These are phyloP conservation scores for Enteromius anoplus DNA, from an alignment of 2,797 vertebrate genomes.

Conservation along the genomic window DNA sequence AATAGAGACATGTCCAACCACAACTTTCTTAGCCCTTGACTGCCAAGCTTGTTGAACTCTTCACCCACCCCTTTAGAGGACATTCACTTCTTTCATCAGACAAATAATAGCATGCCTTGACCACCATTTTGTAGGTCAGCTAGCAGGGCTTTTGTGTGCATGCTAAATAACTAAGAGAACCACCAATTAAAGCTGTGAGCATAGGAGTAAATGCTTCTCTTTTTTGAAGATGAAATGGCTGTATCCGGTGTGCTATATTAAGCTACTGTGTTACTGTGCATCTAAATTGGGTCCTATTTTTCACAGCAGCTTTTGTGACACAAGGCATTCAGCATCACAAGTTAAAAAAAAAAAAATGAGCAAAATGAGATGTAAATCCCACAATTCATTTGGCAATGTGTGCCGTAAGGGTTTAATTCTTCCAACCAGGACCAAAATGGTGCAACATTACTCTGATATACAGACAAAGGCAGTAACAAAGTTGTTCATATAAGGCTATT, in stretches of 20 bases:
- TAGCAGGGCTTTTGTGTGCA: constrained; percentile 74
- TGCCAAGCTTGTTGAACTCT: constrained; percentile 75
- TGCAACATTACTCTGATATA: constrained; percentile 87
- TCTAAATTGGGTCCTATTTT: constrained; percentile 97
- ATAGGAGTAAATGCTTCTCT: constrained; percentile 60
- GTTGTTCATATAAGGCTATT: constrained; percentile 90
- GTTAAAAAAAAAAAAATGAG: constrained; percentile 62
- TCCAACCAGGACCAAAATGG: constrained; percentile 85
- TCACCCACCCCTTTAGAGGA: constrained; percentile 80
- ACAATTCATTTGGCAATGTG: constrained; percentile 86
- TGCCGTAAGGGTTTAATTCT: constrained; percentile 87
- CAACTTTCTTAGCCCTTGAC: constrained; percentile 72
- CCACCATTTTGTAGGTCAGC: constrained; percentile 84
- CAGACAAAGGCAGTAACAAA: constrained; percentile 92
- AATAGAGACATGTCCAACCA: constrained; percentile 76
- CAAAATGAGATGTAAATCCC: constrained; percentile 97
- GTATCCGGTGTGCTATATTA: constrained; percentile 84
- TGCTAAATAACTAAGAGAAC: constrained; percentile 67
- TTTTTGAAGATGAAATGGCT: constrained; percentile 76
- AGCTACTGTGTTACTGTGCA: constrained; percentile 94
- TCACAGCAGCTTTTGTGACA: constrained; percentile 85
- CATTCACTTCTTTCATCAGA: constrained; percentile 77
- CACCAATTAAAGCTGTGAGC: constrained; percentile 75
- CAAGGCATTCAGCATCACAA: constrained; percentile 81
- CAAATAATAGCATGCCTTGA: constrained; percentile 79